Evolutionary conservation across 2,113 vertebrate species (phyloP).

Genomic region (Tringa solitaria): DNA sequence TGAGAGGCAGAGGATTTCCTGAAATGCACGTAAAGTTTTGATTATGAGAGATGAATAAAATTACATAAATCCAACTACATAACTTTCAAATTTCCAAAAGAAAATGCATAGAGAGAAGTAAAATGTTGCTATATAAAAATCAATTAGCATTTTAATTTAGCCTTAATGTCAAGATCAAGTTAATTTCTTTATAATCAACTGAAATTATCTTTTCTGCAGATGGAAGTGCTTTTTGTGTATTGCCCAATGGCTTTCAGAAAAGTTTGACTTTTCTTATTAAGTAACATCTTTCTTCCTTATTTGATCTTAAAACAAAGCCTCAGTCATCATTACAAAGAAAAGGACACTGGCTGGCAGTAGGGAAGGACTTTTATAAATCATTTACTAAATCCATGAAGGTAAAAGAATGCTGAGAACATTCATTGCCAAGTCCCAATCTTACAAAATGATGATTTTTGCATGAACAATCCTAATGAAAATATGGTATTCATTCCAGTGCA

Average conservation of each 20-base stretch:
- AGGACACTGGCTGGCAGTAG: background rate
- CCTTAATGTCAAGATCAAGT: background rate
- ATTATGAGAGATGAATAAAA: background rate
- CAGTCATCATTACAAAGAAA: background rate
- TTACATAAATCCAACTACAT: background rate
- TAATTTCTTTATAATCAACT: background rate
- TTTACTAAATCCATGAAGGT: background rate
- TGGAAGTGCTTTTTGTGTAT: background rate
- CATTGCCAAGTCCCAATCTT: background rate
- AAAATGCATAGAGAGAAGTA: background rate
- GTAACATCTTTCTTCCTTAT: background rate
- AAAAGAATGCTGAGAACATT: background rate
- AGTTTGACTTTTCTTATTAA: background rate
- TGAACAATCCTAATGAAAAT: background rate
- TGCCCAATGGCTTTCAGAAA: background rate
- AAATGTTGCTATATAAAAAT: background rate
- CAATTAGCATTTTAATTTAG: background rate
- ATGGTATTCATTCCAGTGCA: background rate
- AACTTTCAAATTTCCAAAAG: background rate
- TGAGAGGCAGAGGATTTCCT: background rate
- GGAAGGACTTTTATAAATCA: background rate
- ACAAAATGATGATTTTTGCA: background rate
- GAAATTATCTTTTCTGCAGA: background rate
- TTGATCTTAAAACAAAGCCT: background rate
- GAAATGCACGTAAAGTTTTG: background rate